phyloP scores from a whole-genome alignment of 2,888 invertebrate genomes.

The Bursaphelenchus okinawaensis region DNA sequence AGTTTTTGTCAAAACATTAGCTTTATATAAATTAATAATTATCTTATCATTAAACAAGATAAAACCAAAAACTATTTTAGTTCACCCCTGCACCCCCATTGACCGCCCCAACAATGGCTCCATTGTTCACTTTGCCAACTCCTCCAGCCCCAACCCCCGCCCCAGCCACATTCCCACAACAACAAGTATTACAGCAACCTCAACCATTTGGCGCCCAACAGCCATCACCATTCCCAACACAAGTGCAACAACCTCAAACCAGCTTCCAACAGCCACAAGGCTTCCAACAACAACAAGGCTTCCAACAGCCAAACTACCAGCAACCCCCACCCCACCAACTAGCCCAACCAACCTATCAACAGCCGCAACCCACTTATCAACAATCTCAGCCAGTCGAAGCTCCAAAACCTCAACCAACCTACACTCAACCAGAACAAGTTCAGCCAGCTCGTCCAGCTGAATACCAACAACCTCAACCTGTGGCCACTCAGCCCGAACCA shows the following conservation, averaged over 20 bases:
- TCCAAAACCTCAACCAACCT: conserved; percentile 22
- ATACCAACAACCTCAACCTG: conserved; percentile 6
- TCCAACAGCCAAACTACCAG: conserved; percentile 13
- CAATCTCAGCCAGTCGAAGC: conserved; percentile 2
- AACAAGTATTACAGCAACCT: conserved; percentile 16
- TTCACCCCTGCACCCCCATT: conserved; percentile 16
- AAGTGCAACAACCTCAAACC: conserved; percentile 22
- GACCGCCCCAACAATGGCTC: neutral
- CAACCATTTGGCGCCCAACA: conserved; percentile 9
- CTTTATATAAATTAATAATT: neutral
- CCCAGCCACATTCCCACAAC: conserved; percentile 6
- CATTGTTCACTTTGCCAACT: neutral
- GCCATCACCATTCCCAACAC: conserved; percentile 14
- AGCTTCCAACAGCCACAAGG: conserved; percentile 9
- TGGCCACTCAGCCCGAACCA: neutral
- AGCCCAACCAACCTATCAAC: neutral
- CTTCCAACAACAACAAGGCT: conserved; percentile 15
- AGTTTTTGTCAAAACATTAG: conserved; percentile 3
- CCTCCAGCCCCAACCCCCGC: conserved; percentile 3
- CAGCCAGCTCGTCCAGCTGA: neutral
- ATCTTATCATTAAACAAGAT: neutral
- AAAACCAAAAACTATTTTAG: neutral
- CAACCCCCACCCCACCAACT: neutral
- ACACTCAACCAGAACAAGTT: conserved; percentile 10
- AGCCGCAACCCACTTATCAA: neutral